These are phyloP conservation scores for Patella depressa DNA, from an alignment of 2,888 invertebrate genomes.

Conservation along the genomic window DNA sequence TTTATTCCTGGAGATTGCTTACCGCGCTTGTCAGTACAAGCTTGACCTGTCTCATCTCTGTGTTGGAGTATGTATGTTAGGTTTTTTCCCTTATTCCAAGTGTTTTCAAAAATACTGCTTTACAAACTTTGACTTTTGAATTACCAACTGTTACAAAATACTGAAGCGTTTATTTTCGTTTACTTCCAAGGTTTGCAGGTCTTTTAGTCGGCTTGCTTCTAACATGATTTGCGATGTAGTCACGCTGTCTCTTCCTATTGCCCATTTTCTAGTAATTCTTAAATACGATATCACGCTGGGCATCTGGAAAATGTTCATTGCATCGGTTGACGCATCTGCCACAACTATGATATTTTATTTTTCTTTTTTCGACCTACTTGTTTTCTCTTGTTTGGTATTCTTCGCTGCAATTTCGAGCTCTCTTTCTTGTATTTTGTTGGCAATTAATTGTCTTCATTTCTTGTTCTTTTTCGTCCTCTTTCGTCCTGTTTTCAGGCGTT, in stretches of 20 bases:
- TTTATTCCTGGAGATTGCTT: too few species aligned
- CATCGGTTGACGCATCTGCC: neutral
- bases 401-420: neutral
- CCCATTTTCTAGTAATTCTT: neutral
- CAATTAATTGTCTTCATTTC: neutral
- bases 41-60: too few species aligned
- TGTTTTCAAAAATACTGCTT: neutral
- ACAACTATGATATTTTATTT: neutral
- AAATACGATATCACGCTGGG: neutral
- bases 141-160: neutral
- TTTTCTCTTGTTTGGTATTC: neutral
- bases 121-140: neutral
- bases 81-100: too few species aligned
- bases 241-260: neutral
- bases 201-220: neutral
- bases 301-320: neutral
- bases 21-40: too few species aligned
- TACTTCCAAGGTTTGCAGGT: neutral
- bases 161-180: neutral
- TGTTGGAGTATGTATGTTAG: too few species aligned
- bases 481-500: neutral
- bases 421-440: neutral
- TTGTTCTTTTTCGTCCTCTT: neutral
- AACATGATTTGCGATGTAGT: neutral
- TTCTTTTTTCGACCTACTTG: neutral